Conservation (phyloP, 2,888 invertebrate species). For the Leptopilina myrica region DNA sequence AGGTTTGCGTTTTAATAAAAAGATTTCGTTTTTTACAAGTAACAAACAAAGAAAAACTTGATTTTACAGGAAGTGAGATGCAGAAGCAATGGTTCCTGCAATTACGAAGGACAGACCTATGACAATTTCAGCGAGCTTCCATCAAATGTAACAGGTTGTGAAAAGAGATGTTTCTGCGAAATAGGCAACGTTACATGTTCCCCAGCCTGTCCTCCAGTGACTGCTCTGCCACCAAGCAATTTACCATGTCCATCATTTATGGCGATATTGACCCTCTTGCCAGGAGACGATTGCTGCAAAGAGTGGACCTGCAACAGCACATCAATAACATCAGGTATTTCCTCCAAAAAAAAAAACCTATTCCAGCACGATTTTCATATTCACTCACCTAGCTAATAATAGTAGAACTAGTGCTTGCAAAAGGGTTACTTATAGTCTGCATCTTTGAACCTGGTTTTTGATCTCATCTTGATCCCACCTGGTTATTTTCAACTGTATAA, state of each 20-base stretch:
- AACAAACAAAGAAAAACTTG: neutral
- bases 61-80: slow-evolving; percentile 83
- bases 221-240: slow-evolving; percentile 85
- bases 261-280: slow-evolving; percentile 82
- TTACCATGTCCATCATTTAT: slow-evolving; percentile 85
- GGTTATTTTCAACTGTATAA: no score
- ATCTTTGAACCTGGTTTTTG: no score
- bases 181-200: slow-evolving; percentile 92
- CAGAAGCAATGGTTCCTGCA: slow-evolving; percentile 89
- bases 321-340: slow-evolving; percentile 53
- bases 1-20: no score
- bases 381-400: neutral
- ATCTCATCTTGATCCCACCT: no score
- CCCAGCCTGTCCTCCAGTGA: slow-evolving; percentile 87
- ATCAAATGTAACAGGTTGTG: slow-evolving; percentile 88
- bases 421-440: neutral
- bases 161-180: slow-evolving; percentile 91
- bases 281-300: slow-evolving; percentile 90
- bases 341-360: neutral
- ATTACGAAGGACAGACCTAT: slow-evolving; percentile 81
- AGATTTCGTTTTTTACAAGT: neutral
- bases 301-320: slow-evolving; percentile 81
- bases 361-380: neutral
- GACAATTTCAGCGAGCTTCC: slow-evolving; percentile 91
- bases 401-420: neutral